Percentiles rank a stretch among this genome's conserved stretches.
phyloP scores from a whole-genome alignment of 2,113 vertebrate species.

The Eretmochelys imbricata region DNA sequence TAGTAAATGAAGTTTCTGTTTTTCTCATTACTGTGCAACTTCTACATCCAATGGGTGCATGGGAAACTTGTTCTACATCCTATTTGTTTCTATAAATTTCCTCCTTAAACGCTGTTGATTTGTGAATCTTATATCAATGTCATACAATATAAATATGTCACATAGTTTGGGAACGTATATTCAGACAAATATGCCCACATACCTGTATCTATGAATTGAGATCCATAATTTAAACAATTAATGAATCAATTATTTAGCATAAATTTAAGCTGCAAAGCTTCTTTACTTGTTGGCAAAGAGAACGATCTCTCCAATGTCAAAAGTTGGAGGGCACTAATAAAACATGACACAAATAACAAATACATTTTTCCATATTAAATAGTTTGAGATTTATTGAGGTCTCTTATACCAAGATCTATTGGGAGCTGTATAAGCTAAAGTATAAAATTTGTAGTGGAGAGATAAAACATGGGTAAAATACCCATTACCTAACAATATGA shows the following conservation, averaged over 20 bases:
- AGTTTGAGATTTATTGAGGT: constrained; percentile 64
- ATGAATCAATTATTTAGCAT: constrained; percentile 62
- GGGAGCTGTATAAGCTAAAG: constrained; percentile 42
- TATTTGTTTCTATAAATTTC: constrained; percentile 37
- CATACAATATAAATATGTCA: constrained; percentile 50
- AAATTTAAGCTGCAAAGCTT: constrained; percentile 48
- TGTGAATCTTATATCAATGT: constrained; percentile 33
- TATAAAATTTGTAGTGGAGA: constrained; percentile 42
- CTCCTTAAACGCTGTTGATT: constrained; percentile 50
- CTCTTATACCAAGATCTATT: constrained; percentile 62
- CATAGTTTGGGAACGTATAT: constrained; percentile 36
- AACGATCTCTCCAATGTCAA: constrained; percentile 34
- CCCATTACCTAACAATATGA: constrained; percentile 57
- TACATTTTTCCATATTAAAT: constrained; percentile 66
- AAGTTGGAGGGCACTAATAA: constrained; percentile 68
- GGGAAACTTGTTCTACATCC: constrained; percentile 50
- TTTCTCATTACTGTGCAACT: neutral
- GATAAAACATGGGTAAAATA: constrained; percentile 68
- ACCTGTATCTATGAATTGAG: constrained; percentile 39
- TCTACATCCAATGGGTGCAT: constrained; percentile 45
- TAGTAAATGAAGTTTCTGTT: constrained; percentile 46
- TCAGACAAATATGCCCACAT: constrained; percentile 35
- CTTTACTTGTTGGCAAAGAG: constrained; percentile 39
- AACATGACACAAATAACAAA: constrained; percentile 67
- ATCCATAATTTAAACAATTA: constrained; percentile 47